Base-by-base conservation (phyloP, 2,797 vertebrate species). In the Sparus aurata region DNA sequence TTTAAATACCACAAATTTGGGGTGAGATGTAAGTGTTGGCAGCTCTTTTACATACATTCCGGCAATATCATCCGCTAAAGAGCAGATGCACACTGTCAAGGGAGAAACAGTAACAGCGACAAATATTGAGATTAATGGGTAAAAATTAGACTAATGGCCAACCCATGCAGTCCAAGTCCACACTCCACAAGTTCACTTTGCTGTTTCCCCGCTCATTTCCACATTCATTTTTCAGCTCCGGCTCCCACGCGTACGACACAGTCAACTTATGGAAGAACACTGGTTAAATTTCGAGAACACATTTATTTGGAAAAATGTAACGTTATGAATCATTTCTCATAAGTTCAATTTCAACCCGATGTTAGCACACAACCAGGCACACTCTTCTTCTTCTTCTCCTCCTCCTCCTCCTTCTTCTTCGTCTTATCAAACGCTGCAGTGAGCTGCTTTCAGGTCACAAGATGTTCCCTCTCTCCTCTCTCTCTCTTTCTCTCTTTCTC, bases 381-480 rank as follows among this genome's bases (percentile, higher is more conserved):
- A 23, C 30, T 79, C 9, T 22, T 23, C 46, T 18, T n/a, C 52
- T n/a, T 34, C 34, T 34, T 34, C 8, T 34, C 8, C 30, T 34
- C 30, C 30, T 7, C 30, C n/a, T 4, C 17, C 17, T 6, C n/a
- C 27, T 41, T 41, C 11, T 15, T 38, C 49, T 71, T 18, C 68
- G 16, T 46, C 34, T 34, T 34, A 61, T 76, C 55, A 82, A 47
- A 65, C 27, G 17, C 34, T 45, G 6, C 13, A 50, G 23, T 63
- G 59, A 80, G 57, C 60, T 27, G 20, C 52, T 68, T 46, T 69
- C 53, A 80, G 70, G 66, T 66, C 77, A 62, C 38, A 80, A 52
- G 50, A 72, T 41, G 23, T 17, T 45, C 70, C 67, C 34, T 50
- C 67, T 8, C 25, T 15, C 30, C 25, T 25, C 23, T 23, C 38